A percentile compares a stretch with the other conserved stretches of the same genome.
phyloP scores from a whole-genome alignment of 2,888 invertebrate genomes.

The Dinocampus coccinellae region DNA sequence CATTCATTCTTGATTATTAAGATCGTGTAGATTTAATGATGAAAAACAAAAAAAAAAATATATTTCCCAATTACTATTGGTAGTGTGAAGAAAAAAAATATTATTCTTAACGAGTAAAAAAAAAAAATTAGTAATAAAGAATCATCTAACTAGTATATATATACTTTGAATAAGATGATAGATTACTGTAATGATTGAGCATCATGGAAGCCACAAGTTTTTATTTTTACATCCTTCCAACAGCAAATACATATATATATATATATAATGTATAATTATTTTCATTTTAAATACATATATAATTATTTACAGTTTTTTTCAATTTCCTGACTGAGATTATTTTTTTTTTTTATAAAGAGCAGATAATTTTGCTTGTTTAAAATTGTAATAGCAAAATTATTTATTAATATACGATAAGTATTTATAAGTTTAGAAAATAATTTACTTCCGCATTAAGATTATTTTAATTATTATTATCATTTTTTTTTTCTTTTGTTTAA shows the following conservation, averaged over 20 bases:
- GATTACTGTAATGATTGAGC: conserved; percentile 65
- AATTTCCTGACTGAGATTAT: not conserved
- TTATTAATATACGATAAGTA: too few relatives aligned
- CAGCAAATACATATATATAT: conserved; percentile 13
- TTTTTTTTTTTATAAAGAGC: conserved; percentile 21
- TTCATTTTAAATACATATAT: not conserved
- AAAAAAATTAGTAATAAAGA: conserved; percentile 66
- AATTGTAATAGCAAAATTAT: too few relatives aligned
- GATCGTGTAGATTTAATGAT: too few relatives aligned
- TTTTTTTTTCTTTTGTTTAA: not conserved
- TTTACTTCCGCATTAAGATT: not conserved
- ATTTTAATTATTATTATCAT: not conserved
- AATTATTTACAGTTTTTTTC: not conserved
- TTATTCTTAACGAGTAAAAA: conserved; percentile 59
- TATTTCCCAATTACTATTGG: too few relatives aligned
- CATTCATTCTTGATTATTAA: too few relatives aligned
- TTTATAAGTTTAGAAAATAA: too few relatives aligned
- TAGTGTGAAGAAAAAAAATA: too few relatives aligned
- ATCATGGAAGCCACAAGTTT: conserved; percentile 49
- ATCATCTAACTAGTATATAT: conserved; percentile 67
- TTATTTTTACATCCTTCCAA: conserved; percentile 24
- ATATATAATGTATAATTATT: not conserved
- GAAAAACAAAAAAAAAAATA: too few relatives aligned
- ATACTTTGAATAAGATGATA: conserved; percentile 60
- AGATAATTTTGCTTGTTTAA: not conserved